Evolutionary conservation across 2,113 vertebrate genomes (phyloP), one percentile per base, ranked within the genome.

Genomic region (Anolis carolinensis): DNA sequence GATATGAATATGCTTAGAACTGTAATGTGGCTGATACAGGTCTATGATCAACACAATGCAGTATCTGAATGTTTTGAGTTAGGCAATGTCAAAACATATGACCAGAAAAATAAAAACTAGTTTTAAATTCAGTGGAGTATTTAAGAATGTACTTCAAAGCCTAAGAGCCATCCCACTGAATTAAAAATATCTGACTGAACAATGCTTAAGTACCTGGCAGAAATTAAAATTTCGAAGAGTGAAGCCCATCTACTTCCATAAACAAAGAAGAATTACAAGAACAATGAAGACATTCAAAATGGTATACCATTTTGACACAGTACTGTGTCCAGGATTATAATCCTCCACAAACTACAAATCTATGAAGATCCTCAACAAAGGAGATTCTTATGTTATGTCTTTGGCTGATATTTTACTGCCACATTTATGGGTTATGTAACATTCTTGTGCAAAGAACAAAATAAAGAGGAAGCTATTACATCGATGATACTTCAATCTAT

Each of bases 31-130:
- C 87, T 91, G 90, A 93, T 89, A 95, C 87, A 92, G 91, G 84
- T 81, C 87, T 91, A 94, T 86, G 36, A 91, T 62, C 67, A 90
- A 89, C 39, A 93, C 86, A 92, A 86, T 90, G 90, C 92, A 90
- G 92, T 50, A 91, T 93, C 65, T 82, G 95, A 95, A 95, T 89
- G 93, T 90, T 94, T 96, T 92, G 18, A 93, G 90, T 78, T 87
- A 94, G 89, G 85, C 86, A 95, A 96, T 91, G 94, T 89, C 88
- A 88, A 96, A 83, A 96, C 88, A 94, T 94, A 90, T 92, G 89
- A 96, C 88, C 93, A 95, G 91, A 94, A 87, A 7, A 94, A 50
- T 81, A 87, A 90, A 83, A 84, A 89, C 32, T 18, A 32, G 84
- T 90, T 87, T 86, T 86, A 86, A 89, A n/a, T 9, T 90, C 81